Evolutionary conservation across 2,113 vertebrate genomes (phyloP).

Genomic region (Trogon melanurus): DNA sequence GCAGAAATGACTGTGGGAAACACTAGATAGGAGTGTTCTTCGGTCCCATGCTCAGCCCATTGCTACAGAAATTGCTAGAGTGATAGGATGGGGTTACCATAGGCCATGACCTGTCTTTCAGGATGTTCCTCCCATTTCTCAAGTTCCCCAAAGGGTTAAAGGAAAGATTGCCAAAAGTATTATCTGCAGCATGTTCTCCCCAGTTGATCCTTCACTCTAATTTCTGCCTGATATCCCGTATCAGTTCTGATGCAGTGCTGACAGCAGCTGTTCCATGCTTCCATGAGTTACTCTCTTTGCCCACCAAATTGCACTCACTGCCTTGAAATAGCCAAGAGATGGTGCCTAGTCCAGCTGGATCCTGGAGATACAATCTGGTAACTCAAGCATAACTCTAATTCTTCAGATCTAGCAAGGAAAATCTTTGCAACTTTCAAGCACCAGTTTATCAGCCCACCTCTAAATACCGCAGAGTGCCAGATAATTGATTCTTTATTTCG

Average conservation of each 20-base stretch:
- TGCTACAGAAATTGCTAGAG: neutral
- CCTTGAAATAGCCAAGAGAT: neutral
- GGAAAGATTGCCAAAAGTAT: neutral
- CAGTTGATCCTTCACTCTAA: neutral
- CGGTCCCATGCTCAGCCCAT: neutral
- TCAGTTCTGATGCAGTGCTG: neutral
- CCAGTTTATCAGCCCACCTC: neutral
- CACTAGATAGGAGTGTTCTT: neutral
- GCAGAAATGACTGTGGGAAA: neutral
- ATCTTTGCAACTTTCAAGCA: neutral
- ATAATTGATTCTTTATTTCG: neutral
- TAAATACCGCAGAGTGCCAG: neutral
- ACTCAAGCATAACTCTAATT: neutral
- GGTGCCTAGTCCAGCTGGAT: neutral
- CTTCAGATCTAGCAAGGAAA: neutral
- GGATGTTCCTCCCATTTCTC: neutral
- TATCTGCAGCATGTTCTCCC: neutral
- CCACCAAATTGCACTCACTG: neutral
- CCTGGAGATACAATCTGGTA: neutral
- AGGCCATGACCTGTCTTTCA: neutral
- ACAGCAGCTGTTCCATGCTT: conserved; percentile 12
- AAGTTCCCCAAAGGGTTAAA: neutral
- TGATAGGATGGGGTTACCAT: neutral
- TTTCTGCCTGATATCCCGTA: neutral
- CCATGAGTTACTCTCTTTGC: neutral